Percentiles rank a stretch among this genome's conserved stretches.
Evolutionary conservation across 2,113 vertebrate genomes (phyloP).

Genomic region (Xenopus borealis): DNA sequence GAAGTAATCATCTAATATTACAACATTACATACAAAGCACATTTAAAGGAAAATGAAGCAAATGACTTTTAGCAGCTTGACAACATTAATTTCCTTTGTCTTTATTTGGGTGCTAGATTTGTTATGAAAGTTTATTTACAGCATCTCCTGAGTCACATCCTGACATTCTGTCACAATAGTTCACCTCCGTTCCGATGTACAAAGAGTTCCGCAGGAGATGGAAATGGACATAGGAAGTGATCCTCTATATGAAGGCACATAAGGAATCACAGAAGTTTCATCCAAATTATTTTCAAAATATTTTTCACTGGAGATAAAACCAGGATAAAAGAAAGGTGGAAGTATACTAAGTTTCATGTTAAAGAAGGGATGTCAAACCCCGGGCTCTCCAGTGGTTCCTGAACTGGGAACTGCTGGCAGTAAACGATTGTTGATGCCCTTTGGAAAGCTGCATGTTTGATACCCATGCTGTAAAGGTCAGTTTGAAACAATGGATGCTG

Average conservation of each 20-base stretch:
- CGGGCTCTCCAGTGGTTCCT: too few species aligned
- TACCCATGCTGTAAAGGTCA: too few species aligned
- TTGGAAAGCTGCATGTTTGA: too few species aligned
- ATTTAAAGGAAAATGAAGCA: neutral
- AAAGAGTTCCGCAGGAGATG: conserved; percentile 7
- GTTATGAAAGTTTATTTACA: neutral
- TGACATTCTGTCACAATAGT: conserved; percentile 7
- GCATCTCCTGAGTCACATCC: conserved; percentile 1
- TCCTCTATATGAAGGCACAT: neutral
- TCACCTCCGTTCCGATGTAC: neutral
- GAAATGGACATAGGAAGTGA: neutral
- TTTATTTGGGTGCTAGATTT: neutral
- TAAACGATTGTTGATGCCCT: too few species aligned
- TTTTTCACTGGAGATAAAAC: too few species aligned
- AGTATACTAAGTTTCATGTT: too few species aligned
- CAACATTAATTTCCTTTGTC: neutral
- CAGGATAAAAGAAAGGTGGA: too few species aligned
- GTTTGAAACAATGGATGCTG: too few species aligned
- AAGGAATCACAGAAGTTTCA: neutral
- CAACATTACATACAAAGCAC: conserved; percentile 5
- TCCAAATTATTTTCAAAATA: neutral
- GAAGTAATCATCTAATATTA: conserved; percentile 6
- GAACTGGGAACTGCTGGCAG: too few species aligned
- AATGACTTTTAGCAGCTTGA: neutral
- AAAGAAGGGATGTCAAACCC: too few species aligned